Conservation (phyloP, 2,888 invertebrate species). For the Diadegma fenestrale region DNA sequence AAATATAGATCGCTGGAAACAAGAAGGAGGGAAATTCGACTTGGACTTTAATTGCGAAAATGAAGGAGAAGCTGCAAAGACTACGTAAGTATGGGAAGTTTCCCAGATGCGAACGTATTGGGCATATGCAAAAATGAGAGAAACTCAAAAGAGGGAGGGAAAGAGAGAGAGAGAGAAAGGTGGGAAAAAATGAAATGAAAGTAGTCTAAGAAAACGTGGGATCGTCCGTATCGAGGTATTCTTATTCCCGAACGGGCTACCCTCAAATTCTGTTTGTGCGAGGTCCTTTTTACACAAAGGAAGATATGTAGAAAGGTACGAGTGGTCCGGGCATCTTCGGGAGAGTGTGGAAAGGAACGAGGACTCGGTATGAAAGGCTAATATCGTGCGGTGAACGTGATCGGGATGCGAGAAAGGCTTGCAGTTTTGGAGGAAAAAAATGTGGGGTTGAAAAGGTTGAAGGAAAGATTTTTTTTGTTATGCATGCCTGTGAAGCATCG, state of each 20-base stretch:
- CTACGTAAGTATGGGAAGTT: slow-evolving; percentile 54
- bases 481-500: slow-evolving; percentile 76
- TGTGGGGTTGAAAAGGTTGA: slow-evolving; percentile 41
- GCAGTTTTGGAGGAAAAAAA: slow-evolving; percentile 57
- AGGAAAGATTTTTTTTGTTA: slow-evolving; percentile 61
- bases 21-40: slow-evolving; percentile 45
- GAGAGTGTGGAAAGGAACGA: slow-evolving; percentile 19
- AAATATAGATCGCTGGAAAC: slow-evolving; percentile 15
- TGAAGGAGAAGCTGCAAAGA: slow-evolving; percentile 52
- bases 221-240: slow-evolving; percentile 73
- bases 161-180: slow-evolving; percentile 13
- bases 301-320: slow-evolving; percentile 81
- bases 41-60: slow-evolving; percentile 17
- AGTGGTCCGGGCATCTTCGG: background rate
- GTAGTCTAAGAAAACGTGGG: slow-evolving; percentile 44
- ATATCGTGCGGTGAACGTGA: slow-evolving; percentile 83
- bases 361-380: slow-evolving; percentile 83
- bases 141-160: slow-evolving; percentile 28
- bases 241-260: slow-evolving; percentile 83
- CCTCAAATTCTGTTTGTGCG: slow-evolving; percentile 84
- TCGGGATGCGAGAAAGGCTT: slow-evolving; percentile 74
- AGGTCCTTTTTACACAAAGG: slow-evolving; percentile 84
- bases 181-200: background rate
- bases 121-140: slow-evolving; percentile 25
- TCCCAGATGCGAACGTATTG: background rate